Evolutionary conservation across 1,140 invertebrate genomes (phyloP), one percentile per base, ranked within the genome.

Genomic region (Drosophila arawakana): DNA sequence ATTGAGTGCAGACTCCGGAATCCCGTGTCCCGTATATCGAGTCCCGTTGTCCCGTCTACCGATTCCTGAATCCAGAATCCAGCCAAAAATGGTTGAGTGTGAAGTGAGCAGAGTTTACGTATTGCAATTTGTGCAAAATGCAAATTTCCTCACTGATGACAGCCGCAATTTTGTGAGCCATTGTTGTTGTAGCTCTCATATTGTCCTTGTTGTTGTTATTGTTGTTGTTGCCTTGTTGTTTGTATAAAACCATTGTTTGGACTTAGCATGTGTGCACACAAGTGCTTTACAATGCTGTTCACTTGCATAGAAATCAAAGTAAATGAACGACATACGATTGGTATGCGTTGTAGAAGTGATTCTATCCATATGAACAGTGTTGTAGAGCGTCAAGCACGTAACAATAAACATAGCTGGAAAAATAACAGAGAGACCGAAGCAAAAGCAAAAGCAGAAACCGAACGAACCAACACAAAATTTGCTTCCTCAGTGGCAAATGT

Each of bases 61-160:
- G 8, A 39, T 7, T 39, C 8, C 21, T 41, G 57, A 37, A 39
- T 30, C 25, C 25, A 30, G 25, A 30, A 30, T 30, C 25, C 2
- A 30, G 25, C 25, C 25, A 5, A 30, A 2, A 30, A 30, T 30
- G 25, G 25, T 30, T 30, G 43, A 47, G 60, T 30, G 67, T 58
- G 54, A 62, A 67, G 41, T 76, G 66, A 39, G 66, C 9, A 41
- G 30, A 76, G 82, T 70, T 82, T 88, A 79, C 79, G 83, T 86
- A 86, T 88, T 83, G 83, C 83, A 86, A 86, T 88, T 86, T 86
- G 83, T 89, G 83, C 80, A 89, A 86, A 86, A 88, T 86, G 83
- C 76, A 88, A 86, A 86, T 86, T 88, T 86, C 83, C 83, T 80
- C 83, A 86, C 83, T 88, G 83, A 86, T 86, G 83, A 86, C 83